Evolutionary conservation across 2,113 vertebrate genomes (phyloP).

Genomic region (Phalacrocorax carbo): DNA sequence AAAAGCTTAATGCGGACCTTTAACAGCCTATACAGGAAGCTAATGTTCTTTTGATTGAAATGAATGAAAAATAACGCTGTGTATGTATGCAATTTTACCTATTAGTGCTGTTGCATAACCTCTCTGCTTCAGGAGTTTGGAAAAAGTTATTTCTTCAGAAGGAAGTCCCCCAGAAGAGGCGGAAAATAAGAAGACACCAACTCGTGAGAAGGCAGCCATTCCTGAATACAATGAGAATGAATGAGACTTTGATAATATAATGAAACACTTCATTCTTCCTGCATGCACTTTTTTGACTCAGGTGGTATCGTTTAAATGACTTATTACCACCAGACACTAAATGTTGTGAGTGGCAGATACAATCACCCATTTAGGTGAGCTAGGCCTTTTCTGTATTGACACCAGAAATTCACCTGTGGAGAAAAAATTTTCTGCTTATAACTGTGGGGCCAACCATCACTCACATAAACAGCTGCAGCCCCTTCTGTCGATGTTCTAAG

Average conservation of each 20-base stretch:
- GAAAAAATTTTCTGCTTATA: not conserved
- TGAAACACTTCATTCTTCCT: not conserved
- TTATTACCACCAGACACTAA: not conserved
- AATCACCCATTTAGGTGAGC: not conserved
- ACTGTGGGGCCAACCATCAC: not conserved
- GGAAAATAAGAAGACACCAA: slow-evolving; percentile 76
- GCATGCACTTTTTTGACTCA: not conserved
- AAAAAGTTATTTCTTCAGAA: slow-evolving; percentile 81
- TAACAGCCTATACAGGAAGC: not conserved
- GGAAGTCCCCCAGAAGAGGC: slow-evolving; percentile 87
- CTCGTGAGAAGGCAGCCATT: slow-evolving; percentile 52
- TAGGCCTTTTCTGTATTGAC: not conserved
- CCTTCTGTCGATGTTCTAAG: not conserved
- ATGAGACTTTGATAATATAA: not conserved
- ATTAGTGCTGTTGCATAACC: slow-evolving; percentile 84
- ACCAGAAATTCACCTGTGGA: not conserved
- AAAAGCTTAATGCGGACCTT: not conserved
- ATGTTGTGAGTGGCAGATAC: not conserved
- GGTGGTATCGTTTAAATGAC: not conserved
- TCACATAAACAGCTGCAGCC: not conserved
- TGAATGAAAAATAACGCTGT: not conserved
- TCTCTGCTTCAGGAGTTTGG: slow-evolving; percentile 74
- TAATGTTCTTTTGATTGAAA: not conserved
- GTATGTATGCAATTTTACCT: slow-evolving; percentile 22
- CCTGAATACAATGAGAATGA: slow-evolving; percentile 55